phyloP scores from a whole-genome alignment of 2,888 invertebrate genomes.

The Scaptomyza polygonia region DNA sequence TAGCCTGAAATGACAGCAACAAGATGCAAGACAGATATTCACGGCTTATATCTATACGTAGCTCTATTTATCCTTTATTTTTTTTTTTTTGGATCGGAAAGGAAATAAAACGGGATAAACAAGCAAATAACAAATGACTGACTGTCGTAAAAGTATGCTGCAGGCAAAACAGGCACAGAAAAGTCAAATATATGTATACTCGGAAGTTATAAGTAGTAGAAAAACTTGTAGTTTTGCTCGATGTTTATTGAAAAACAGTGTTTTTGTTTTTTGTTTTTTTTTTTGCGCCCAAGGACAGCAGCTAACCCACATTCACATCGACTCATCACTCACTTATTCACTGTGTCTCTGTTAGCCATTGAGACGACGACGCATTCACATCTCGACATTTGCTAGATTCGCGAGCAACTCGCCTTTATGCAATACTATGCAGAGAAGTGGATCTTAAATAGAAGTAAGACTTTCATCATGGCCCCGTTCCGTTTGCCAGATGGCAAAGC shows the following conservation, averaged over 20 bases:
- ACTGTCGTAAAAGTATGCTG: constrained; percentile 39
- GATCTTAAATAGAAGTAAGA: constrained; percentile 29
- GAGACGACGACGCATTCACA: constrained; percentile 22
- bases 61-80: constrained; percentile 43
- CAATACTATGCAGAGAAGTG: constrained; percentile 42
- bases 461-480: constrained; percentile 23
- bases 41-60: constrained; percentile 52
- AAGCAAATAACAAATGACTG: constrained; percentile 60
- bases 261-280: constrained; percentile 47
- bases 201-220: constrained; percentile 23
- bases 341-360: not conserved
- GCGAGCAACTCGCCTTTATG: constrained; percentile 27
- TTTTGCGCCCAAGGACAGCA: constrained; percentile 64
- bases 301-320: constrained; percentile 33
- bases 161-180: constrained; percentile 14
- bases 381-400: constrained; percentile 43
- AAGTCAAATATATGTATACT: too few species aligned
- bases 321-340: constrained; percentile 2
- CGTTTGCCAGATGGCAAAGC: constrained; percentile 52
- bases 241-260: constrained; percentile 62
- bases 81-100: not conserved
- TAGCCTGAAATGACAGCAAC: constrained; percentile 76
- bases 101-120: constrained; percentile 35
- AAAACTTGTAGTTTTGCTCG: constrained; percentile 28
- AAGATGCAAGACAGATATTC: constrained; percentile 72